Base-by-base conservation (phyloP, 2,113 vertebrate species). In the Notarius lentiginosus region DNA sequence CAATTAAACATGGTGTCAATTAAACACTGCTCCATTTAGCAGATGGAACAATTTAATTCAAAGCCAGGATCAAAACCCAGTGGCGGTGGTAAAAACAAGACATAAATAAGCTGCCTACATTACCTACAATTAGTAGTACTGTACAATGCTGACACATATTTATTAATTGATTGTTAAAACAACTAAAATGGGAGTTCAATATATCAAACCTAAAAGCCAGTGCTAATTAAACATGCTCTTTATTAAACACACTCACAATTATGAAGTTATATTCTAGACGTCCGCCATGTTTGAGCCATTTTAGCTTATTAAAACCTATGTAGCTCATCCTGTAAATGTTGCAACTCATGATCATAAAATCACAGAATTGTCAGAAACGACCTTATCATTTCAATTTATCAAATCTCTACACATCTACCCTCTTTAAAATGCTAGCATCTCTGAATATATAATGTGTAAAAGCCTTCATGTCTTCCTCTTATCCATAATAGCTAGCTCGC, bases 21-120 rank as follows among this genome's bases (percentile, higher is more conserved):
- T 86, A 81, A 86, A 58, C 77, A 60, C 79, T 61, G 51, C 85
- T 82, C 85, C 55, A 51, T 73, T 81, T 70, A 82, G 66, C 79
- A 82, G 85, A 86, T 86, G 51, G 87, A 84, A 85, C 56, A n/a
- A 49, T 86, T 82, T 73, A 68, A 86, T 14, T 86, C 30, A 30
- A 72, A 72, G 65, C 63, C 77, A 86, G 51, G n/a, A 58, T 77
- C 73, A 53, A 85, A 70, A 56, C 84, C 58, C 60, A 41, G 60
- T 34, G 84, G 60, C 7, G 20, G 10, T 80, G 84, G 30, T 11
- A 56, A 68, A 70, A 68, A 53, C 61, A 53, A 66, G 81, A 83
- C 34, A 66, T 18, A 66, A 53, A 30, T 27, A 53, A 53, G 81
- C 81, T 53, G 20, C 24, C 2, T 8, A 53, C 17, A n/a, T 70